Evolutionary conservation across 1,140 invertebrate species (phyloP).

Genomic region (Bradynema listronoti): DNA sequence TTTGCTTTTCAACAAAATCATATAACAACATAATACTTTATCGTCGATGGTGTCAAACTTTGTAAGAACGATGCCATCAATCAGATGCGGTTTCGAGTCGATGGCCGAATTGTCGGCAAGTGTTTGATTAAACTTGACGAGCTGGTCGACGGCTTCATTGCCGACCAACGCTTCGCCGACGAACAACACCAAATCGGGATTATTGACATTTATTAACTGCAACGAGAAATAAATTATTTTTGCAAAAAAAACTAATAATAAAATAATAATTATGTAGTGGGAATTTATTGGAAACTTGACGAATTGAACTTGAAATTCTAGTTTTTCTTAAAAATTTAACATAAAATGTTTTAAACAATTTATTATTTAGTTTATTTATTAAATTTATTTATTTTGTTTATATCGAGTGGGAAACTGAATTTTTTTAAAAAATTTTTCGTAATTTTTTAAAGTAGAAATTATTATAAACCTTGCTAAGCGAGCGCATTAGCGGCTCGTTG

Average conservation of each 20-base stretch:
- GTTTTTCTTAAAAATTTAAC: neutral
- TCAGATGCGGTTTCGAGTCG: conserved; percentile 73
- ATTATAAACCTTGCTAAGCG: conserved; percentile 84
- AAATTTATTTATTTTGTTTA: too few species aligned
- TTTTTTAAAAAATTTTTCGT: too few species aligned
- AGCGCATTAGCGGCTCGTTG: conserved; percentile 95
- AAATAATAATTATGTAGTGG: too few species aligned
- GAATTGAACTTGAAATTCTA: neutral
- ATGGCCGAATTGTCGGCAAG: conserved; percentile 64
- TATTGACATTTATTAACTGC: conserved; percentile 74
- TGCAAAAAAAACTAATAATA: conserved; percentile 10
- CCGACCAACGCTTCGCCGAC: conserved; percentile 97
- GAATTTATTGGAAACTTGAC: conserved; percentile 5
- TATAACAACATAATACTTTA: too few species aligned
- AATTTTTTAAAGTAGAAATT: too few species aligned
- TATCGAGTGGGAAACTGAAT: too few species aligned
- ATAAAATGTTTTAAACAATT: conserved; percentile 1
- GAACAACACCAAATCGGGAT: conserved; percentile 93
- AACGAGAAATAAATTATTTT: conserved; percentile 26
- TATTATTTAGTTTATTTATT: too few species aligned
- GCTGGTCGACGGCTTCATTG: conserved; percentile 98
- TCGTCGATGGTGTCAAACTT: conserved; percentile 99
- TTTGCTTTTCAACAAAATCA: too few species aligned
- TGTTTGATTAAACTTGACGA: conserved; percentile 96
- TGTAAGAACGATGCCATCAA: conserved; percentile 93